These are phyloP conservation scores for Paramacrobiotus metropolitanus DNA, from an alignment of 1,140 invertebrate species.

Conservation along the genomic window DNA sequence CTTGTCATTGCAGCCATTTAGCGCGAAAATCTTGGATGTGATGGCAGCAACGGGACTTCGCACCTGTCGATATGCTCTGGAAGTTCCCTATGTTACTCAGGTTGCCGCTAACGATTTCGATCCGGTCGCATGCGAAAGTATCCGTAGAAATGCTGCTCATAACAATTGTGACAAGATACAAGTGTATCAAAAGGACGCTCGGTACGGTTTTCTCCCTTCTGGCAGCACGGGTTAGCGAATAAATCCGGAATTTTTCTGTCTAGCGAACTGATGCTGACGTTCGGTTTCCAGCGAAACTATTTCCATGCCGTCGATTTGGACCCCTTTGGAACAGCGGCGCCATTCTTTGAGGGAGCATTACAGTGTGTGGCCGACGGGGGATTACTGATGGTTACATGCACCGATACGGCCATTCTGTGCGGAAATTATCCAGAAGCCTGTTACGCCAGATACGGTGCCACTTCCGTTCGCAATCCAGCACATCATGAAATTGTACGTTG, in stretches of 20 bases:
- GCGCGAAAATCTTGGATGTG: conserved; percentile 52
- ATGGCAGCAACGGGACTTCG: conserved; percentile 78
- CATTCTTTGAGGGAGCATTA: conserved; percentile 76
- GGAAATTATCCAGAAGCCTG: conserved; percentile 86
- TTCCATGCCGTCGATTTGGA: conserved; percentile 86
- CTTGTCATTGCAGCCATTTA: conserved; percentile 13
- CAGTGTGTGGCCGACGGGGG: conserved; percentile 27
- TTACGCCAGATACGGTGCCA: conserved; percentile 73
- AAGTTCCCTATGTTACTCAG: conserved; percentile 51
- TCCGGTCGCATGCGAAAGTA: conserved; percentile 55
- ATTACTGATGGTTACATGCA: conserved; percentile 74
- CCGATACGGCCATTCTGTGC: conserved; percentile 87
- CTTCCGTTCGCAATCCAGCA: conserved; percentile 56
- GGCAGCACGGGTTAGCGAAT: no score
- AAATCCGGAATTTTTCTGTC: no score
- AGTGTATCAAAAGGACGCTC: conserved; percentile 51
- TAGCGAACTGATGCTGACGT: conserved; percentile 59
- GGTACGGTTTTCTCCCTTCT: conserved; percentile 28
- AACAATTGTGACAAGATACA: conserved; percentile 55
- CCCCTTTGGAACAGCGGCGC: conserved; percentile 82
- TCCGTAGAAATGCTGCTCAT: conserved; percentile 49
- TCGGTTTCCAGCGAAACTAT: conserved; percentile 29
- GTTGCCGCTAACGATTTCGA: conserved; percentile 87
- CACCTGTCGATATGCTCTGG: conserved; percentile 84
- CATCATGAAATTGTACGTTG: conserved; percentile 82